phyloP scores from a whole-genome alignment of 2,888 invertebrate genomes.

The Scelioninae gen. 2 region DNA sequence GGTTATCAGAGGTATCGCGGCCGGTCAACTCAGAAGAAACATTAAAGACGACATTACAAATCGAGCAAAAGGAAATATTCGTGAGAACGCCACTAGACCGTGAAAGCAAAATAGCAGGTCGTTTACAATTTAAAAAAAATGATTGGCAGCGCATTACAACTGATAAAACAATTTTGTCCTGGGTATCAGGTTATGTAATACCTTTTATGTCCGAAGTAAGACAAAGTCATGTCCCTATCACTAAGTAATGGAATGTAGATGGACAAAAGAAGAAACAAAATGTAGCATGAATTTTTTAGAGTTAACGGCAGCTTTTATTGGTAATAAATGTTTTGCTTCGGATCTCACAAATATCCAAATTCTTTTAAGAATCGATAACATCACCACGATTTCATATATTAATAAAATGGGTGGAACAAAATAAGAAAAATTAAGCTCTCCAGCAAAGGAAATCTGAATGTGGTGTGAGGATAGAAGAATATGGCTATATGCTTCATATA shows the following conservation, averaged over 20 bases:
- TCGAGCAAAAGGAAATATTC: conserved; percentile 1
- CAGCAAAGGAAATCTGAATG: conserved; percentile 27
- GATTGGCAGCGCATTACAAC: conserved; percentile 22
- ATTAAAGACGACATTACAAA: neutral
- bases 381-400: too few relatives aligned
- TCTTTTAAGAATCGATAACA: too few relatives aligned
- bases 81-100: conserved; percentile 12
- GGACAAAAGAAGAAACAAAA: too few relatives aligned
- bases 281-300: too few relatives aligned
- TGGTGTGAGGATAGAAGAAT: conserved; percentile 35
- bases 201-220: conserved; percentile 20
- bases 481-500: conserved; percentile 40
- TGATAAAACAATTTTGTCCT: conserved; percentile 24
- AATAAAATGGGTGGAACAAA: too few relatives aligned
- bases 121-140: conserved; percentile 27
- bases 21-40: neutral
- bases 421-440: too few relatives aligned
- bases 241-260: conserved; percentile 5
- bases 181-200: conserved; percentile 37
- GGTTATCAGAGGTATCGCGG: conserved; percentile 24
- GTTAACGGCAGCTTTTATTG: too few relatives aligned
- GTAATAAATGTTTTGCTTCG: too few relatives aligned
- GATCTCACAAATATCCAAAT: too few relatives aligned
- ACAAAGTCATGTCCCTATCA: neutral
- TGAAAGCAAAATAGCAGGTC: conserved; percentile 26